phyloP scores from a whole-genome alignment of 2,888 invertebrate species.

The Malthinus seriepunctatus region DNA sequence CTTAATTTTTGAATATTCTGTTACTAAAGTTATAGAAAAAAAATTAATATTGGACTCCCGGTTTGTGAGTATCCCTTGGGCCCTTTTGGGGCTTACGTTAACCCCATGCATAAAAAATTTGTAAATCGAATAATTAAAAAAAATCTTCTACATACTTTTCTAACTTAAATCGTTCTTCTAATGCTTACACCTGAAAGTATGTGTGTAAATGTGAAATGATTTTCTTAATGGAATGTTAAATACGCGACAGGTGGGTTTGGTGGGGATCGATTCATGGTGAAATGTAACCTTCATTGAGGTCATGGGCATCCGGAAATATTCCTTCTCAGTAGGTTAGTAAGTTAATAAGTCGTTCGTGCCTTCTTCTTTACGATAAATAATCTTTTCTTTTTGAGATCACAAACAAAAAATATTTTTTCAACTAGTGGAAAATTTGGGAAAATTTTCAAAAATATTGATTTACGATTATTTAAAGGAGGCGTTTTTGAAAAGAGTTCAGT shows the following conservation, averaged over 20 bases:
- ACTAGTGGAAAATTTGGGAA: background rate
- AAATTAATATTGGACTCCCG: too few relatives aligned
- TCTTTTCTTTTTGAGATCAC: background rate
- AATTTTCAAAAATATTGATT: background rate
- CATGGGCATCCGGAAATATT: slow-evolving; percentile 45
- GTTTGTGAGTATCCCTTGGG: too few relatives aligned
- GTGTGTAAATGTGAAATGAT: slow-evolving; percentile 2
- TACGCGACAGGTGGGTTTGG: slow-evolving; percentile 27
- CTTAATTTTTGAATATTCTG: too few relatives aligned
- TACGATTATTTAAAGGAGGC: too few relatives aligned
- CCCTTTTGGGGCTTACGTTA: too few relatives aligned
- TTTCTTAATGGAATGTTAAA: slow-evolving; percentile 22
- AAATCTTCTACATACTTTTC: too few relatives aligned
- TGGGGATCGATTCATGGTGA: slow-evolving; percentile 34
- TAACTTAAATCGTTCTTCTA: too few relatives aligned
- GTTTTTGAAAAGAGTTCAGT: too few relatives aligned
- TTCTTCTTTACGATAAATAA: slow-evolving; percentile 2
- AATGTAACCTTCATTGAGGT: slow-evolving; percentile 40
- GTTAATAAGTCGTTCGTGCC: slow-evolving; percentile 41
- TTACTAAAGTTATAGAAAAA: too few relatives aligned
- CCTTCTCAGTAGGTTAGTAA: slow-evolving; percentile 46
- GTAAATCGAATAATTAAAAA: too few relatives aligned
- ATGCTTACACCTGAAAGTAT: background rate
- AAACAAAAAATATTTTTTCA: background rate
- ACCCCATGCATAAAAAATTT: too few relatives aligned